These are phyloP conservation scores for Entelurus aequoreus DNA, from an alignment of 2,113 vertebrate species.

Conservation along the genomic window DNA sequence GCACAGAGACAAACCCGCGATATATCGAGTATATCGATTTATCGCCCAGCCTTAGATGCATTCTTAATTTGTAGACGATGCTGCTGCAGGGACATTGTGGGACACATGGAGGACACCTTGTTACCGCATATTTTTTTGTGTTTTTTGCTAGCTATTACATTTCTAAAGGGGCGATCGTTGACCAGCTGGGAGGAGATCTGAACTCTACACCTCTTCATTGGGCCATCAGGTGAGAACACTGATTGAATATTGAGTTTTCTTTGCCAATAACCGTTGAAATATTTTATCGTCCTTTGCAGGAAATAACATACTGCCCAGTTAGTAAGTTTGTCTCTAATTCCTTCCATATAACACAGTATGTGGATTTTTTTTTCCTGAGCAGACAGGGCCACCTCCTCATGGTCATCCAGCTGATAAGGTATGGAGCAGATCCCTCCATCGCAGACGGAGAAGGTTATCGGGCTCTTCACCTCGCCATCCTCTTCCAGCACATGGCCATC, in stretches of 20 bases:
- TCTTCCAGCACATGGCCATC: conserved; percentile 93
- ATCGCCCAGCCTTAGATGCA: too few species aligned
- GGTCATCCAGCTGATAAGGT: conserved; percentile 85
- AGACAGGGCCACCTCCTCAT: conserved; percentile 94
- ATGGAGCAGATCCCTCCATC: conserved; percentile 83
- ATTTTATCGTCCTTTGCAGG: not conserved
- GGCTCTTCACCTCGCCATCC: conserved; percentile 86
- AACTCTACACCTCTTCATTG: conserved; percentile 97
- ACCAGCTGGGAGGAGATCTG: conserved; percentile 92
- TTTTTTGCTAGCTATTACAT: conserved; percentile 81
- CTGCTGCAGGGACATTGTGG: too few species aligned
- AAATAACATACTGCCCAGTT: not conserved
- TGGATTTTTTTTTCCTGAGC: conserved; percentile 14
- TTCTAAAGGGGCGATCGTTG: conserved; percentile 89
- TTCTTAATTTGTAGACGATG: too few species aligned
- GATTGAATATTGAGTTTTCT: not conserved
- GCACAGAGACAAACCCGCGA: too few species aligned
- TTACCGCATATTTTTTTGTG: not conserved
- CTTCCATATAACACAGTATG: not conserved
- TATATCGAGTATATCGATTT: too few species aligned
- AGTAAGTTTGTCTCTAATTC: not conserved
- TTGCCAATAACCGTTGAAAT: not conserved
- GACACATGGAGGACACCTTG: too few species aligned
- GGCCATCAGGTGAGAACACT: conserved; percentile 82
- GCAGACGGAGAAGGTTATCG: conserved; percentile 91